Evolutionary conservation across 2,888 invertebrate genomes (phyloP), one percentile per base, ranked within the genome.

Genomic region (Ectobius pallidus): DNA sequence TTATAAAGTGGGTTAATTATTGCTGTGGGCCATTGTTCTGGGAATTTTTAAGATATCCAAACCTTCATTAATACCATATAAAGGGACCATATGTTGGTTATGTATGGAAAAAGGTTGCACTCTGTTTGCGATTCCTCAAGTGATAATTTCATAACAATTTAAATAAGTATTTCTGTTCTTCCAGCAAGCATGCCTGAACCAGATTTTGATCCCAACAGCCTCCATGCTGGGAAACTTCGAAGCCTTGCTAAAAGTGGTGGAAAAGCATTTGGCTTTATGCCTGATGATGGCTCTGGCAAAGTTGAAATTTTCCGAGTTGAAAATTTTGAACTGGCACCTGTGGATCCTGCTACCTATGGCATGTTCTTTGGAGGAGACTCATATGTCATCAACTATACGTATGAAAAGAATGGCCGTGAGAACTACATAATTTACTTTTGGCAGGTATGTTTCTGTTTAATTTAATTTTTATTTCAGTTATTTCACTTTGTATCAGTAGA

Each of bases 191-290:
- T 74, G 52, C 75, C 73, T 9, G 74, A 73, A 20, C 55, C 69
- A n/a, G 81, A 81, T 68, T 81, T 82, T 72, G 81, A 84, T 70
- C 79, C 80, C 1, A 74, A 77, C 11, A 72, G 74, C 3, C 78
- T 83, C 9, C 83, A 83, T 74, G 76, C 77, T 18, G 77, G 78
- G 27, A 79, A 80, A 65, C 75, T 77, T 65, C 58, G 70, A 6
- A 71, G 80, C 44, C 78, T 86, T 18, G 84, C 85, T 73, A 86
- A 86, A 80, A 86, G 84, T 77, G 85, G 85, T 25, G 91, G 91
- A 0, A 81, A 87, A 0, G 91, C 91, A 7, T 79, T 82, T 68
- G 90, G 90, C 0, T 92, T 90, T 80, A 91, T 92, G 90, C 93
- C 93, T 0, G 93, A 93, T 79, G 86, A 88, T 76, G 92, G 91